Evolutionary conservation across 2,797 vertebrate species (phyloP).

Genomic region (Eulemur coronatus): DNA sequence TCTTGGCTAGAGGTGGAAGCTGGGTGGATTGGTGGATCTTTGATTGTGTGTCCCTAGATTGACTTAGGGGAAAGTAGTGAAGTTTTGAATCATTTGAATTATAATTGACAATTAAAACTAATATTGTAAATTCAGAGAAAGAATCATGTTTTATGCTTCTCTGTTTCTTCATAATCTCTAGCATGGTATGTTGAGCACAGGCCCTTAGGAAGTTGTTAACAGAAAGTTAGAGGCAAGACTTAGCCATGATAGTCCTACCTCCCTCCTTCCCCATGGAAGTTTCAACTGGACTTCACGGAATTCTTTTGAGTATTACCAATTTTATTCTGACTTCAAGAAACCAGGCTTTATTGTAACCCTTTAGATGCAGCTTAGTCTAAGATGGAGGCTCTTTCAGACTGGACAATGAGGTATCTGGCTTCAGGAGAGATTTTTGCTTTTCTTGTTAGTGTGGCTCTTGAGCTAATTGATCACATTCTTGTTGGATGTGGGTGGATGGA

Average conservation of each 20-base stretch:
- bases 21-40: neutral
- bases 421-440: neutral
- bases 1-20: neutral
- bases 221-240: neutral
- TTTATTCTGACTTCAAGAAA: neutral
- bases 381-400: neutral
- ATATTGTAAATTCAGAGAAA: neutral
- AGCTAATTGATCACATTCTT: conserved; percentile 1
- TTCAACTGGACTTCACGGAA: neutral
- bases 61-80: neutral
- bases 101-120: neutral
- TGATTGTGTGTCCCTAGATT: neutral
- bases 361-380: neutral
- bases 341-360: neutral
- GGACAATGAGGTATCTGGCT: neutral
- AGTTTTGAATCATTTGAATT: neutral
- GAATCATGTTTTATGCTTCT: neutral
- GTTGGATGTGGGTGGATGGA: neutral
- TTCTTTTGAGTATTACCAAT: neutral
- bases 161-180: neutral
- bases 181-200: neutral
- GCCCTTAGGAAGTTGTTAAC: neutral
- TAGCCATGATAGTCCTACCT: neutral
- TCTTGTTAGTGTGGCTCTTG: neutral
- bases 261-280: neutral